Evolutionary conservation across 1,140 invertebrate species (phyloP).

Genomic region (Aphidius gifuensis): DNA sequence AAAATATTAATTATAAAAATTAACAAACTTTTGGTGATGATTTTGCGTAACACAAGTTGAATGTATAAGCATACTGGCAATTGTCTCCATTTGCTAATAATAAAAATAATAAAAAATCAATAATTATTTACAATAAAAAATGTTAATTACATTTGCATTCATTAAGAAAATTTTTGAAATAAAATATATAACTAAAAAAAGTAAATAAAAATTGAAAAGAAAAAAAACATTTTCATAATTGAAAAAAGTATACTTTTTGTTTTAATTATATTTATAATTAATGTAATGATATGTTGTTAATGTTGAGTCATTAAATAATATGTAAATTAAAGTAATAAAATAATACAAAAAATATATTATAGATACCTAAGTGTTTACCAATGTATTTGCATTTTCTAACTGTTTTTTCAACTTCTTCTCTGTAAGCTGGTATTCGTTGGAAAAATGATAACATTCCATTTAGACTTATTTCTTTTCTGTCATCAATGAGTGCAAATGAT

Average conservation of each 20-base stretch:
- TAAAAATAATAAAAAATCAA: conserved; percentile 9
- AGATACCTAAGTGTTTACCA: conserved; percentile 45
- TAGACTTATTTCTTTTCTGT: conserved; percentile 41
- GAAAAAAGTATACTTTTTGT: conserved; percentile 8
- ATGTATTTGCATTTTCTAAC: conserved; percentile 43
- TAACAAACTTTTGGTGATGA: conserved; percentile 34
- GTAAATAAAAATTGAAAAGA: conserved; percentile 13
- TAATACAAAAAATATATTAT: conserved; percentile 16
- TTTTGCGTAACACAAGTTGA: conserved; percentile 43
- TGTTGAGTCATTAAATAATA: not conserved
- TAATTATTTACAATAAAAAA: not conserved
- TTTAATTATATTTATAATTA: conserved; percentile 15
- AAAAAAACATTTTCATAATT: not conserved
- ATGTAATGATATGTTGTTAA: conserved; percentile 20
- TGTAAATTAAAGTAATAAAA: not conserved
- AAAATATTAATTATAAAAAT: conserved; percentile 1
- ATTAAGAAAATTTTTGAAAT: conserved; percentile 23
- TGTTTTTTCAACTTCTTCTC: conserved; percentile 40
- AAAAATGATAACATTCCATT: conserved; percentile 49
- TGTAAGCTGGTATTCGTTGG: conserved; percentile 46
- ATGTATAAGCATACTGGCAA: conserved; percentile 43
- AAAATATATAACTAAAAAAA: not conserved
- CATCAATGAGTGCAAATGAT: conserved; percentile 46
- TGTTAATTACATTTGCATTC: conserved; percentile 16
- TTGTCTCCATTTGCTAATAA: conserved; percentile 38